Base-by-base conservation (phyloP, 2,797 vertebrate species). In the Naso thynnoides region DNA sequence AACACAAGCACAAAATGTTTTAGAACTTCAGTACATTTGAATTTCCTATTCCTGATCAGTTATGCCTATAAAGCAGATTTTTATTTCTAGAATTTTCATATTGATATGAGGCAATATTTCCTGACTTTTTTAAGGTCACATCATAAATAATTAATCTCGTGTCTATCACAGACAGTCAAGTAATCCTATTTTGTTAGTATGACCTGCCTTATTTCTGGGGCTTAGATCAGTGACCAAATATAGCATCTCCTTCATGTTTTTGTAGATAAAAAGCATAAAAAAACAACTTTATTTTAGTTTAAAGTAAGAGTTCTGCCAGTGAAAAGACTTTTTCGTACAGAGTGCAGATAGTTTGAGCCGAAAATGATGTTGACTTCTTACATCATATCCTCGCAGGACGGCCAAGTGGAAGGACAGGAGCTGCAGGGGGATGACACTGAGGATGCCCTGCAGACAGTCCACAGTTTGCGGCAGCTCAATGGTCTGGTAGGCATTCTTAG, bases 351-450 rank as follows among this genome's bases (percentile, higher is more conserved):
- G 7, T 54, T 31, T n/a, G 10, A 38, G 36, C 31, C 7, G 38
- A 55, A 63, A 29, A 15, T 3, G 23, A 52, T 49, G 45, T 27
- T 11, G 24, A 56, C 19, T 54, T 93, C 97, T 76, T 93, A 98
- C 97, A 3, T 99, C 97, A 23, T 94, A 98, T 94, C 97, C 97
- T 87, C 97, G 92, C 84, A 97, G 94, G 53, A 98, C 97, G 18
- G 97, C 97, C 91, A 99, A 93, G 93, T 99, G 97, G 91, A 99
- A 98, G 5, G 97, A 99, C 53, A 99, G 82, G 56, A 99, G 92
- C 90, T 99, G 97, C 52, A 99, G 93, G 1, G 97, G 97, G 78
- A 99, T 96, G 85, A 99, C 97, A 3, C 95, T 97, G 79, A 99
- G 93, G 88, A 99, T 91, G 73, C 97, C 97, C 94, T 99, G 97